Conservation (phyloP, 2,888 invertebrate genomes). For the Pollenia angustigena region DNA sequence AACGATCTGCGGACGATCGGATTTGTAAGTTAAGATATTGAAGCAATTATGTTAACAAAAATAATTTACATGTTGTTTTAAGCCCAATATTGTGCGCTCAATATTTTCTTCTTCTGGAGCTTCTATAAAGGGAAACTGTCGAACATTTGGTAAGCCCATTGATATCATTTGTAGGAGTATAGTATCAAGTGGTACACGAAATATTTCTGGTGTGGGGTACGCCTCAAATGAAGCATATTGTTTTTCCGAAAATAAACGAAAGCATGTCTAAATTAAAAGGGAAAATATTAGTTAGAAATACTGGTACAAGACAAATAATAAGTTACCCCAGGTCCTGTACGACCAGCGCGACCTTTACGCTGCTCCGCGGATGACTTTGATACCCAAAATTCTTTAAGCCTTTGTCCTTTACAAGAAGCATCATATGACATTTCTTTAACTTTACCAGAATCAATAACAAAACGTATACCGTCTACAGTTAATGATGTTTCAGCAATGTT, state of each 20-base stretch:
- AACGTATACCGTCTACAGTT: slow-evolving; percentile 98
- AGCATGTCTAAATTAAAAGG: slow-evolving; percentile 87
- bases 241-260: slow-evolving; percentile 93
- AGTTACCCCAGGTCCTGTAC: slow-evolving; percentile 95
- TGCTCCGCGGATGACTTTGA: slow-evolving; percentile 99
- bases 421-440: slow-evolving; percentile 99
- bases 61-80: slow-evolving; percentile 92
- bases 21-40: too few relatives aligned
- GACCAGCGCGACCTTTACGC: slow-evolving; percentile 96
- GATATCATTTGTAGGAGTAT: slow-evolving; percentile 96
- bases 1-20: too few relatives aligned
- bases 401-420: slow-evolving; percentile 94
- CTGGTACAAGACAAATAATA: not conserved
- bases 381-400: slow-evolving; percentile 97
- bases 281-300: not conserved
- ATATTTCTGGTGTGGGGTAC: slow-evolving; percentile 96
- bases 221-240: slow-evolving; percentile 91
- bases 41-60: too few relatives aligned
- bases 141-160: slow-evolving; percentile 95
- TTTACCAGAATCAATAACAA: slow-evolving; percentile 98
- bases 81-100: slow-evolving; percentile 92
- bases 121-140: slow-evolving; percentile 97
- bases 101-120: slow-evolving; percentile 93
- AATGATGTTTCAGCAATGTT: slow-evolving; percentile 99
- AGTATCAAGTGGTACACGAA: slow-evolving; percentile 96